Percentiles rank a stretch among this genome's conserved stretches.
phyloP scores from a whole-genome alignment of 2,888 invertebrate species.

The Didymodactylos carnosus region DNA sequence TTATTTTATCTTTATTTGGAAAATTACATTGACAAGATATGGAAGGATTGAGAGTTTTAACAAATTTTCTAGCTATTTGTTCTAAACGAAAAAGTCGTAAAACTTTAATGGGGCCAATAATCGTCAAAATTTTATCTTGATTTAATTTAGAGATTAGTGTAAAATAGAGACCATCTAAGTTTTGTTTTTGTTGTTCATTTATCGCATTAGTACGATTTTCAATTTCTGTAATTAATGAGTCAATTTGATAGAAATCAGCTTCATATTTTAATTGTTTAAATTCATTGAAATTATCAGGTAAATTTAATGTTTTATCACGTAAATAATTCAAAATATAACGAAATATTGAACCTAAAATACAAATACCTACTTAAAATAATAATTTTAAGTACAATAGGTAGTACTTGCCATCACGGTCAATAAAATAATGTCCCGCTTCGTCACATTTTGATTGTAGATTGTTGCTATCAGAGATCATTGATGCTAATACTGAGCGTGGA shows the following conservation, averaged over 20 bases:
- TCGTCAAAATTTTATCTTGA: neutral
- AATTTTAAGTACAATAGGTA: no score
- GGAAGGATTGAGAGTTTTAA: neutral
- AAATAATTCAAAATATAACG: conserved; percentile 88
- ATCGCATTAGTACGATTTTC: conserved; percentile 12
- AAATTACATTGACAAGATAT: neutral
- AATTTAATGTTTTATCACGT: conserved; percentile 64
- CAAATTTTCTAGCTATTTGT: neutral
- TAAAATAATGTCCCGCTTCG: conserved; percentile 58
- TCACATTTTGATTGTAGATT: neutral
- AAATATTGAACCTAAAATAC: no score
- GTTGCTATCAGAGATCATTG: neutral
- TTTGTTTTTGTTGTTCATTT: neutral
- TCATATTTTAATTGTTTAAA: conserved; percentile 69
- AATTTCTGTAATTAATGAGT: conserved; percentile 33
- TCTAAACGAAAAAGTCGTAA: neutral
- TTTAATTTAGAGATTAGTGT: neutral
- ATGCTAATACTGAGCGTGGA: neutral
- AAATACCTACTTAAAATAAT: no score
- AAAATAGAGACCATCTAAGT: neutral
- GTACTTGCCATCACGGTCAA: conserved; percentile 90
- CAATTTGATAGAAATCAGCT: conserved; percentile 69
- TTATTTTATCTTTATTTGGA: neutral
- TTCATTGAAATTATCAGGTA: conserved; percentile 67
- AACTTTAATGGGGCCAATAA: neutral